phyloP scores from a whole-genome alignment of 2,888 invertebrate species.

The Phasia obesa region DNA sequence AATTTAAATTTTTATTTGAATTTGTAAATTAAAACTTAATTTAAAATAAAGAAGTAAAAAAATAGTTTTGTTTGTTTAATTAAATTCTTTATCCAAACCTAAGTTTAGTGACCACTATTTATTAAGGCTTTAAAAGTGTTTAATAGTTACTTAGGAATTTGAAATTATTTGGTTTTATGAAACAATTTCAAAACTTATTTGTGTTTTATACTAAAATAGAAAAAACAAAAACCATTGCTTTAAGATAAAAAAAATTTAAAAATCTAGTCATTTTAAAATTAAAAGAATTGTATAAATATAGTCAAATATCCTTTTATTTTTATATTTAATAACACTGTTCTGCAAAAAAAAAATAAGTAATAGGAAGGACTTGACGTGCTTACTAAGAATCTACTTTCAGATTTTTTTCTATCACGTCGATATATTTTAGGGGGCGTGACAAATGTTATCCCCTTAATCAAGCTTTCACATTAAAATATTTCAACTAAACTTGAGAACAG shows the following conservation, averaged over 20 bases:
- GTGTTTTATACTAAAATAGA: constrained; percentile 5
- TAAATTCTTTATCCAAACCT: not conserved
- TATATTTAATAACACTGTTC: constrained; percentile 51
- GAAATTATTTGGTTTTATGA: not conserved
- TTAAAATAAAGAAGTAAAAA: no score
- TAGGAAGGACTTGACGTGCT: no score
- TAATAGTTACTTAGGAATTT: not conserved
- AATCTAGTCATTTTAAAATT: constrained; percentile 47
- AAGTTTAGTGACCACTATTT: not conserved
- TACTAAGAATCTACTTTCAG: no score
- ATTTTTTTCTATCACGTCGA: no score
- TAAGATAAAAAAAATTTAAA: constrained; percentile 24
- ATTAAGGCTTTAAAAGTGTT: not conserved
- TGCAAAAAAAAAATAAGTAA: no score
- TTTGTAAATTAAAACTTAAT: no score
- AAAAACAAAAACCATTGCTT: not conserved
- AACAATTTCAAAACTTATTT: not conserved
- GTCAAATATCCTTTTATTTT: constrained; percentile 54
- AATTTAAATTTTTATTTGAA: no score
- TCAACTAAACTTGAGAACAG: no score
- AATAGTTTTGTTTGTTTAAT: no score
- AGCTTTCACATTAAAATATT: no score
- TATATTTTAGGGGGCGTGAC: no score
- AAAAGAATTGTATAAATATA: constrained; percentile 4
- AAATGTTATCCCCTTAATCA: no score